Evolutionary conservation across 2,888 invertebrate genomes (phyloP).

Genomic region (Poecilus cupreus): DNA sequence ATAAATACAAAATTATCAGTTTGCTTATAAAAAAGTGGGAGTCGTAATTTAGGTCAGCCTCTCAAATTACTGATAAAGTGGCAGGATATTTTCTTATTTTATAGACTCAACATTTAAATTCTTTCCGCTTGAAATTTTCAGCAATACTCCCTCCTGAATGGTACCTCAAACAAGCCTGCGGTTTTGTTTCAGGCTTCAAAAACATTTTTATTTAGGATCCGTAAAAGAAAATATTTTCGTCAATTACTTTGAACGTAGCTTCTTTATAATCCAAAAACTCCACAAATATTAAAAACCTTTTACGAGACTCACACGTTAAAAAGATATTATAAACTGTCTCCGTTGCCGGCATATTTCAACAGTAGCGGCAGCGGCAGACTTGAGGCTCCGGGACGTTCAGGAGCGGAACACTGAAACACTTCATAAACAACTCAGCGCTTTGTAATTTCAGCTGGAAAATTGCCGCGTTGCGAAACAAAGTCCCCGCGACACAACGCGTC

Average conservation of each 20-base stretch:
- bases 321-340: slow-evolving; percentile 38
- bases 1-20: no score
- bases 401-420: slow-evolving; percentile 12
- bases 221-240: slow-evolving; percentile 37
- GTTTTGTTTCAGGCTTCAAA: background rate
- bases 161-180: no score
- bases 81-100: no score
- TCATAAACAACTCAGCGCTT: slow-evolving; percentile 48
- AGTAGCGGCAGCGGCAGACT: background rate
- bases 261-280: slow-evolving; percentile 26
- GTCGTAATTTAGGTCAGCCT: no score
- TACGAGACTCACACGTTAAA: slow-evolving; percentile 27
- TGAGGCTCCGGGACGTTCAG: background rate
- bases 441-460: slow-evolving; percentile 45
- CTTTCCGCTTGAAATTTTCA: no score
- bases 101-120: no score
- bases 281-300: slow-evolving; percentile 30
- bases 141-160: no score
- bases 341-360: slow-evolving; percentile 1
- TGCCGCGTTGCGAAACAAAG: slow-evolving; percentile 46
- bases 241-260: slow-evolving; percentile 5
- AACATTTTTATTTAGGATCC: slow-evolving; percentile 1
- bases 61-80: no score
- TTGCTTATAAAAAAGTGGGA: no score
- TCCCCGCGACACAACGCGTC: slow-evolving; percentile 4